Evolutionary conservation across 2,797 vertebrate genomes (phyloP).

Genomic region (Coreius guichenoti): DNA sequence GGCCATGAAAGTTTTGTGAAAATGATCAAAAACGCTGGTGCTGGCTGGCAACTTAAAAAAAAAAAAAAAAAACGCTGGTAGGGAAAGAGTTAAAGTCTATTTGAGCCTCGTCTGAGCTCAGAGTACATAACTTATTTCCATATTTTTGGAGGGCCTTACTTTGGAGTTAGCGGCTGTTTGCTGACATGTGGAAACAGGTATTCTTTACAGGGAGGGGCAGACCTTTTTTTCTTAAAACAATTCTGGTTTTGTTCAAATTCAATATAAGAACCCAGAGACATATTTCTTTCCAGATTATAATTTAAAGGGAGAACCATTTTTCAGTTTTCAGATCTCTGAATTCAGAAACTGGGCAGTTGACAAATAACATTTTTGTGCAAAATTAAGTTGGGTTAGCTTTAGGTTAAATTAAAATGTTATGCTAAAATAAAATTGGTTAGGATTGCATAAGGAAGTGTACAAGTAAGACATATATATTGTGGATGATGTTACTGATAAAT

Average conservation of each 20-base stretch:
- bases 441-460: neutral
- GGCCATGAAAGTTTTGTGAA: too few species aligned
- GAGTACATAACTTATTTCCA: conserved; percentile 47
- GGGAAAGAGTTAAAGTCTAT: neutral
- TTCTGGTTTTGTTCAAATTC: conserved; percentile 18
- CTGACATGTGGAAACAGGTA: conserved; percentile 55
- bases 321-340: neutral
- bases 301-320: neutral
- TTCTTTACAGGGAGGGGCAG: conserved; percentile 28
- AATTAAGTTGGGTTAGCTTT: too few species aligned
- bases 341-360: neutral
- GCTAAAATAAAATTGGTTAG: neutral
- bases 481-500: neutral
- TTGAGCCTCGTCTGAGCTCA: neutral
- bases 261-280: conserved; percentile 9
- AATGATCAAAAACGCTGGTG: too few species aligned
- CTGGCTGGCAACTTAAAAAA: too few species aligned
- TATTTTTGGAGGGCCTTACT: conserved; percentile 48
- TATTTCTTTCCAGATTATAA: neutral
- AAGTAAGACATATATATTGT: neutral
- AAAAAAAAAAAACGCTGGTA: too few species aligned
- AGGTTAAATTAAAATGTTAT: neutral
- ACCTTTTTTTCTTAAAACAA: conserved; percentile 45
- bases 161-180: conserved; percentile 53
- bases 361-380: neutral